A percentile compares a stretch with the other conserved stretches of the same genome.
These are phyloP conservation scores for Pseudolycoriella hygida DNA, from an alignment of 2,888 invertebrate species.

Conservation along the genomic window DNA sequence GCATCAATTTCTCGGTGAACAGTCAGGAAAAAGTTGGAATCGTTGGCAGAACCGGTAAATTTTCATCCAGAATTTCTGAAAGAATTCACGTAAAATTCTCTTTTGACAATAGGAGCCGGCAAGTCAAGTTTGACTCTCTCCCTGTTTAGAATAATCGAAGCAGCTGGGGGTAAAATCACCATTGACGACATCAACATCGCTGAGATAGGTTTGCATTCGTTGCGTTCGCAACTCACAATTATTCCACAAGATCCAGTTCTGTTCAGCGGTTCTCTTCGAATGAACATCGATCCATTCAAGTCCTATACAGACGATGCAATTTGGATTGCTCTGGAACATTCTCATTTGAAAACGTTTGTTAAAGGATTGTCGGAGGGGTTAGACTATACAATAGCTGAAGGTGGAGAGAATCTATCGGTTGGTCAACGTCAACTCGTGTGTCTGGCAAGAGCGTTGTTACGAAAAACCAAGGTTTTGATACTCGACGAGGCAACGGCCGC, in stretches of 20 bases:
- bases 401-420: constrained; percentile 25
- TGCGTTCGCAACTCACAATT: constrained; percentile 29
- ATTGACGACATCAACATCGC: constrained; percentile 30
- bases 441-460: constrained; percentile 29
- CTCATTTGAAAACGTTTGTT: constrained; percentile 30
- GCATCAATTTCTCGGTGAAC: constrained; percentile 56
- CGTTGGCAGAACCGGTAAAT: constrained; percentile 76
- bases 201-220: constrained; percentile 29
- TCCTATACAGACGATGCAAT: constrained; percentile 30
- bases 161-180: constrained; percentile 24
- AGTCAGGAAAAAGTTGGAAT: constrained; percentile 83
- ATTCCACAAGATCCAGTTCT: constrained; percentile 39
- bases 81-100: too few species aligned
- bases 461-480: constrained; percentile 32
- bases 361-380: constrained; percentile 17
- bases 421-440: constrained; percentile 34
- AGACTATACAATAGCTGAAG: constrained; percentile 23
- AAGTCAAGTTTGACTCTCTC: constrained; percentile 79
- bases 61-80: too few species aligned
- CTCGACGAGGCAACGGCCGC: constrained; percentile 35
- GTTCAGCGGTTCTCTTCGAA: constrained; percentile 36
- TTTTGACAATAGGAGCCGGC: too few species aligned
- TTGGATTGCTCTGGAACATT: constrained; percentile 34
- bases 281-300: constrained; percentile 38
- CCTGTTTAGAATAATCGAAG: constrained; percentile 69